Conservation (phyloP, 2,113 vertebrate genomes). For the Dermatemys mawii region DNA sequence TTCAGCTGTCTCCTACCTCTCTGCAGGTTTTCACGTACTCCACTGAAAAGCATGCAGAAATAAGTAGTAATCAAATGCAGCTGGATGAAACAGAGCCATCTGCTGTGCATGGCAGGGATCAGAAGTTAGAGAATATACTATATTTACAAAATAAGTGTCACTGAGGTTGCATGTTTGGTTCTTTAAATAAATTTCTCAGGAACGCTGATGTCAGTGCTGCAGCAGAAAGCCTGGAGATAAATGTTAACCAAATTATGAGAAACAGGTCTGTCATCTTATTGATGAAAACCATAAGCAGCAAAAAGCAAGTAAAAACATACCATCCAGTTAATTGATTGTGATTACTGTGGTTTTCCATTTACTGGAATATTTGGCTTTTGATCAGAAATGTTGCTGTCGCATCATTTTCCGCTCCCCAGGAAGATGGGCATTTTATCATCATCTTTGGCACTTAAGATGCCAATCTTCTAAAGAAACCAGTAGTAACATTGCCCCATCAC, state of each 20-base stretch:
- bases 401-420: neutral
- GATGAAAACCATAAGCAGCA: conserved; percentile 50
- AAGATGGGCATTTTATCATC: neutral
- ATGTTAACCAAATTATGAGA: conserved; percentile 39
- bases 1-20: neutral
- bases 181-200: conserved; percentile 44
- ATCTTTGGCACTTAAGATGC: neutral
- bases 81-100: conserved; percentile 60
- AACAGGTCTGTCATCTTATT: conserved; percentile 47
- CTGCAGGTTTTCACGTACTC: conserved; percentile 16
- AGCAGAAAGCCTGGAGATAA: conserved; percentile 58
- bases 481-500: neutral
- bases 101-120: conserved; percentile 53
- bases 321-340: conserved; percentile 32
- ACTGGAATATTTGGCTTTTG: conserved; percentile 55
- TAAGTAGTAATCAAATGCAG: conserved; percentile 71
- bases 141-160: conserved; percentile 61
- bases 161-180: conserved; percentile 48
- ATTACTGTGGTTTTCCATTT: conserved; percentile 24
- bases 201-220: conserved; percentile 28
- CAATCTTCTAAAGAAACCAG: neutral
- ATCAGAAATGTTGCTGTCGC: neutral
- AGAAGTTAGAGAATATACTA: conserved; percentile 60
- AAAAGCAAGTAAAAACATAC: conserved; percentile 34
- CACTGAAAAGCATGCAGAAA: conserved; percentile 35